Evolutionary conservation across 1,140 invertebrate genomes (phyloP), one percentile per base, ranked within the genome.

Genomic region (Paralvinella palmiformis): DNA sequence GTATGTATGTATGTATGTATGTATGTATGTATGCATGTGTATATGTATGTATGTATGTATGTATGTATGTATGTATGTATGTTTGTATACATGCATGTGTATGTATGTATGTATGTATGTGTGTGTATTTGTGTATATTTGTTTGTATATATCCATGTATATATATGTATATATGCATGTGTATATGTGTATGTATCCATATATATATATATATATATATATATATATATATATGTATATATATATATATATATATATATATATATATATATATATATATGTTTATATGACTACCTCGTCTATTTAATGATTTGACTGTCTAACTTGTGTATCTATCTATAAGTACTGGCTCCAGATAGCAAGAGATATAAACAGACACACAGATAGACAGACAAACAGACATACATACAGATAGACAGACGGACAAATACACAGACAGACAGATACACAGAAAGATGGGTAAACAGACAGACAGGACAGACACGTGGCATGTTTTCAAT

Each of bases 1-100:
- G 57, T 59, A 33, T 59, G 57, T 35, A 33, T 59, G 57, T 35
- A 33, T 59, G 57, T 35, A 33, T 59, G 57, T 7, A n/a, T 35
- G 57, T 5, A 27, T 35, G 57, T 7, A 3, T 37, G 57, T 35
- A n/a, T 59, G 4, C 10, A 24, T 22, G 13, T 1, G 20, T 29
- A 52, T 22, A 13, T 20, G 10, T 10, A 5, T 22, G 27, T 50
- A 24, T 50, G 17, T 50, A 17, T 15, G 15, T 50, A 24, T 15
- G 45, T 50, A 24, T 50, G 45, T 50, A 24, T 50, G 45, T 50
- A 24, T 50, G n/a, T 4, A 20, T 2, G 44, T 48, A 2, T 2
- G 44, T 48, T n/a, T 48, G 10, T 48, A 48, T 48, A 48, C 27
- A 48, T 48, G 27, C 27, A 48, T 48, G 27, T 48, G 27, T 48